Evolutionary conservation across 2,888 invertebrate genomes (phyloP).

Genomic region (Drosophila antonietae): DNA sequence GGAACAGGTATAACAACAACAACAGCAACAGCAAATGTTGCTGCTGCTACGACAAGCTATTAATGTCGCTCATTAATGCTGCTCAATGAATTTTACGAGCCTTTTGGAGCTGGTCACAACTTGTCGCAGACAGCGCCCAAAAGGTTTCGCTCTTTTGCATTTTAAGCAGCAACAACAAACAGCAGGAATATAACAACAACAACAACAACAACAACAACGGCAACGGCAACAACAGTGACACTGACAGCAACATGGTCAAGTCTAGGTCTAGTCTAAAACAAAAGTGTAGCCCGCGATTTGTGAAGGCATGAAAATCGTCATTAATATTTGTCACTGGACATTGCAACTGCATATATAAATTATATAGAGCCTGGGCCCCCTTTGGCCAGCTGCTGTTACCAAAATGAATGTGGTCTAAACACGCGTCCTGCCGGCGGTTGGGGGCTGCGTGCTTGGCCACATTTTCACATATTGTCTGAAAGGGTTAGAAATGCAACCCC

Average conservation of each 20-base stretch:
- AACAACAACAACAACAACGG: conserved; percentile 27
- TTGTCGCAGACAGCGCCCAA: conserved; percentile 48
- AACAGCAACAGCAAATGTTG: conserved; percentile 13
- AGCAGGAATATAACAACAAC: conserved; percentile 12
- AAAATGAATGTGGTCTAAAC: conserved; percentile 74
- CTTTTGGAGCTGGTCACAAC: conserved; percentile 30
- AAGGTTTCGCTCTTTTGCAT: conserved; percentile 59
- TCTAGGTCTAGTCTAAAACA: conserved; percentile 17
- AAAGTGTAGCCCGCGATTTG: conserved; percentile 40
- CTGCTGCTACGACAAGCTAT: conserved; percentile 64
- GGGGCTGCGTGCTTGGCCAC: conserved; percentile 63
- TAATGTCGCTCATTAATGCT: conserved; percentile 80
- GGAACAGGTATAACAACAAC: conserved; percentile 28
- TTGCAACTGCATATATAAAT: conserved; percentile 70
- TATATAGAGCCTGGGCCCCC: conserved; percentile 54
- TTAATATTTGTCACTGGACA: conserved; percentile 83
- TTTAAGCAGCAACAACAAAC: conserved; percentile 55
- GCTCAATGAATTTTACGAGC: conserved; percentile 80
- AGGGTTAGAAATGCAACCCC: conserved; percentile 74
- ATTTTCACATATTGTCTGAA: conserved; percentile 71
- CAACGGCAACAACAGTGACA: conserved; percentile 29
- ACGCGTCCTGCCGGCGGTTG: conserved; percentile 49
- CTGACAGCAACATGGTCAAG: conserved; percentile 43
- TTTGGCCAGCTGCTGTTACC: conserved; percentile 49
- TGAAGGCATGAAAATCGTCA: conserved; percentile 82